A percentile compares a stretch with the other conserved stretches of the same genome.
Evolutionary conservation across 1,140 invertebrate genomes (phyloP).

Genomic region (Drusus annulatus): DNA sequence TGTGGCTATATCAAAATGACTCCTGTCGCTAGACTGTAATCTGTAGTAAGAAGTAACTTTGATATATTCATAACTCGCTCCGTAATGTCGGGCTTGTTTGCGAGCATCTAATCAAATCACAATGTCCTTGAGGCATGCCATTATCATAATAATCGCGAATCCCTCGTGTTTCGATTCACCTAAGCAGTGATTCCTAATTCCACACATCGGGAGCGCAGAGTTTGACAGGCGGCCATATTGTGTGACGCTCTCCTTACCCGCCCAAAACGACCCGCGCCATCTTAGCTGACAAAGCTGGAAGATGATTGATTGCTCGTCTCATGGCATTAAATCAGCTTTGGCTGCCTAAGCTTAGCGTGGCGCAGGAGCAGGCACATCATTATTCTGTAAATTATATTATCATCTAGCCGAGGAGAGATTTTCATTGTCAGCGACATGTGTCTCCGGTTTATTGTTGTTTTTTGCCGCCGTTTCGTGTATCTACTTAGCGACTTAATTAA

Average conservation of each 20-base stretch:
- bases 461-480: neutral
- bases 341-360: constrained; percentile 1
- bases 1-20: too few relatives aligned
- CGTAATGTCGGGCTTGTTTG: neutral
- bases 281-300: constrained; percentile 41
- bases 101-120: neutral
- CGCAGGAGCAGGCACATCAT: constrained; percentile 13
- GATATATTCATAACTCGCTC: neutral
- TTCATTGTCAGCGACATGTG: constrained; percentile 39
- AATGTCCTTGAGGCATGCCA: neutral
- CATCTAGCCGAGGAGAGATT: constrained; percentile 18
- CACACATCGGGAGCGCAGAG: constrained; percentile 2
- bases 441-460: constrained; percentile 29
- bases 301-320: constrained; percentile 44
- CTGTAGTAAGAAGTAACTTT: too few relatives aligned
- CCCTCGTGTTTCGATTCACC: constrained; percentile 23
- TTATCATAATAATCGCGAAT: constrained; percentile 1
- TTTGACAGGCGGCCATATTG: constrained; percentile 17
- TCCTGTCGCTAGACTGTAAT: too few relatives aligned
- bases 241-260: neutral
- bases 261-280: constrained; percentile 26
- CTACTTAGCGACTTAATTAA: neutral
- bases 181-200: neutral
- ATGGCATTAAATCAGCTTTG: constrained; percentile 40
- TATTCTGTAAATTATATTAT: constrained; percentile 40